A percentile compares a stretch with the other conserved stretches of the same genome.
phyloP scores from a whole-genome alignment of 2,888 invertebrate genomes.

The Spicauda simplicius region DNA sequence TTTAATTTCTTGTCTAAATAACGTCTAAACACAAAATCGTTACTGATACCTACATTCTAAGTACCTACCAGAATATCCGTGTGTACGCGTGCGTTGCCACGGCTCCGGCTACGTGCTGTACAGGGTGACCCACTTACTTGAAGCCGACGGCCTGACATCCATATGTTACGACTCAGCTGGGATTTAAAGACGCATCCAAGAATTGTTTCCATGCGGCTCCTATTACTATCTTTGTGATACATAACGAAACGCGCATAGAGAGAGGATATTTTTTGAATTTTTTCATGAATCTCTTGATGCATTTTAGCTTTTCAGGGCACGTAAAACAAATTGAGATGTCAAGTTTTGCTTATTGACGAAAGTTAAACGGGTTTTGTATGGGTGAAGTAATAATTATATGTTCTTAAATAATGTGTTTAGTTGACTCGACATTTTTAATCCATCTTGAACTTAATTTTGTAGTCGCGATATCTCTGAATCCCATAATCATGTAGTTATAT shows the following conservation, averaged over 20 bases:
- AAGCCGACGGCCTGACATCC: constrained; percentile 38
- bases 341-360: too few species aligned
- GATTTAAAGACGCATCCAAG: constrained; percentile 37
- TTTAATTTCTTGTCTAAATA: neutral
- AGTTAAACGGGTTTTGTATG: too few species aligned
- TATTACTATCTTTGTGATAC: constrained; percentile 1
- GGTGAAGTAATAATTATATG: too few species aligned
- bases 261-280: neutral
- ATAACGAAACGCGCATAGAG: neutral
- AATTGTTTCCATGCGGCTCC: constrained; percentile 10
- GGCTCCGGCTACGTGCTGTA: constrained; percentile 36
- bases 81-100: constrained; percentile 14
- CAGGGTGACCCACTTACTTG: constrained; percentile 52
- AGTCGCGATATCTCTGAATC: too few species aligned
- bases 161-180: constrained; percentile 41
- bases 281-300: too few species aligned
- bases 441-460: too few species aligned
- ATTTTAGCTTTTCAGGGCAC: too few species aligned
- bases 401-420: too few species aligned
- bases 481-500: too few species aligned
- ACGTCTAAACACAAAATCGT: neutral
- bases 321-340: too few species aligned
- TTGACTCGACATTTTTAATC: too few species aligned
- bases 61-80: constrained; percentile 3
- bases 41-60: constrained; percentile 1